Evolutionary conservation across 2,888 invertebrate species (phyloP).

Genomic region (Patella ulyssiponensis): DNA sequence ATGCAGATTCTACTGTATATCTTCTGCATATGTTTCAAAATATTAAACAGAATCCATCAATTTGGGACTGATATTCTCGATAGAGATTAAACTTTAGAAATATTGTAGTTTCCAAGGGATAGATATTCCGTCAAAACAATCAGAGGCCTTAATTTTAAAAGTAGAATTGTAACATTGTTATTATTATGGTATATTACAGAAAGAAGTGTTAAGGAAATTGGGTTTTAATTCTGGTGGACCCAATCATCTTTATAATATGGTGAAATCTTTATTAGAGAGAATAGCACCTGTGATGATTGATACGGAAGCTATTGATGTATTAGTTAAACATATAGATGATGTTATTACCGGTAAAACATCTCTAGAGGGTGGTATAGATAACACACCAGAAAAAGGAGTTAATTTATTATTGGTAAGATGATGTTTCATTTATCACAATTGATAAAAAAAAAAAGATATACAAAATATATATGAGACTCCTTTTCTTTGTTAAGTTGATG

Average conservation of each 20-base stretch:
- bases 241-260: conserved; percentile 94
- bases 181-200: conserved; percentile 73
- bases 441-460: no score
- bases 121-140: background rate
- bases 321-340: conserved; percentile 74
- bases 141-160: background rate
- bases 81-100: no score
- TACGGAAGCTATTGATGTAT: conserved; percentile 84
- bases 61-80: background rate
- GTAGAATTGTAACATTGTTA: background rate
- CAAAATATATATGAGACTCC: no score
- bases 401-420: conserved; percentile 83
- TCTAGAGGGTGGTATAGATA: conserved; percentile 53
- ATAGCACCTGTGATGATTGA: conserved; percentile 98
- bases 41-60: background rate
- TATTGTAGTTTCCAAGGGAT: no score
- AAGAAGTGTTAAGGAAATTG: conserved; percentile 88
- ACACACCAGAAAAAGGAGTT: conserved; percentile 89
- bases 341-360: conserved; percentile 65
- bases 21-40: no score
- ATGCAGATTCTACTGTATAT: no score
- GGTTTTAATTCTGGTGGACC: conserved; percentile 92
- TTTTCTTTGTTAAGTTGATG: background rate
- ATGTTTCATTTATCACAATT: background rate
- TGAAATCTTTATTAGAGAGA: conserved; percentile 94